Percentiles rank a stretch among this genome's conserved stretches.
These are phyloP conservation scores for Melipona quadrifasciata DNA, from an alignment of 1,140 invertebrate genomes.

Conservation along the genomic window DNA sequence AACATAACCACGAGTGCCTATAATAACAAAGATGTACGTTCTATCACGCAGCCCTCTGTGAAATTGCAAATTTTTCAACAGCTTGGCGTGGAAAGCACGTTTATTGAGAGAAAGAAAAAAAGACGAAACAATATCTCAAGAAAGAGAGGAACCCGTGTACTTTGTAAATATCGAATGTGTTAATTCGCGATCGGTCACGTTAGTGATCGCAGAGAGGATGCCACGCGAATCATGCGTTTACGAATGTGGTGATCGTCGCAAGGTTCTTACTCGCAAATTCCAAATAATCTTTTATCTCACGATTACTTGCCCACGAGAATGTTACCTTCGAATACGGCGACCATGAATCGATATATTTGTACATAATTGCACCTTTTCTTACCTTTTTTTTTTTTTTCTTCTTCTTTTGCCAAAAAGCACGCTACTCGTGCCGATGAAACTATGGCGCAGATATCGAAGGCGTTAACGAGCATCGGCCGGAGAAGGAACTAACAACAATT, in stretches of 20 bases:
- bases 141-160: not conserved
- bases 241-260: conserved; percentile 11
- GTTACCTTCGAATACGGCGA: conserved; percentile 32
- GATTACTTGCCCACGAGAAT: conserved; percentile 33
- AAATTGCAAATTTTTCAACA: not conserved
- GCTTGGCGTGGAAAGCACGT: not conserved
- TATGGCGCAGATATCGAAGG: conserved; percentile 44
- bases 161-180: conserved; percentile 38
- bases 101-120: not conserved
- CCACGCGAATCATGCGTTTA: not conserved
- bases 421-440: conserved; percentile 54
- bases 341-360: conserved; percentile 45
- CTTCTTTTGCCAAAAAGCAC: conserved; percentile 57
- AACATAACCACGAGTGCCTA: conserved; percentile 65
- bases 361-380: conserved; percentile 53
- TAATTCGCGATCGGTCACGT: conserved; percentile 28
- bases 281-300: conserved; percentile 25
- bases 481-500: conserved; percentile 55
- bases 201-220: not conserved
- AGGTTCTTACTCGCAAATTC: conserved; percentile 33
- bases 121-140: no score
- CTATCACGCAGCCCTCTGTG: not conserved
- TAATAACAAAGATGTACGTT: conserved; percentile 38
- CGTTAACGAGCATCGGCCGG: conserved; percentile 56
- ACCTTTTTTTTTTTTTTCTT: conserved; percentile 7